Conservation (phyloP, 2,797 vertebrate genomes). For the Phalanger gymnotis region DNA sequence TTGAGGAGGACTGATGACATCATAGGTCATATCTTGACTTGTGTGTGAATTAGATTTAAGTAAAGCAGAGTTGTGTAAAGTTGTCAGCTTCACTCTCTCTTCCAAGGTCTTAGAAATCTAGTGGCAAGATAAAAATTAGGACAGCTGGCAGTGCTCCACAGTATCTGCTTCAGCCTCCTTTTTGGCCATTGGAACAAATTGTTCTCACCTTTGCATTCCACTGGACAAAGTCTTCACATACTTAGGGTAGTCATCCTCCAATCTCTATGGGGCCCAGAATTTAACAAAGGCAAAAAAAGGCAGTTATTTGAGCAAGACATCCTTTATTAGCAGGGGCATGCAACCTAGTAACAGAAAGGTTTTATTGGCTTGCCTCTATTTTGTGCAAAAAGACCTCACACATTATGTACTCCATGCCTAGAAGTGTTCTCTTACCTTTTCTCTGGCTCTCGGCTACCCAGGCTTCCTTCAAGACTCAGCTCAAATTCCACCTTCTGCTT, state of each 20-base stretch:
- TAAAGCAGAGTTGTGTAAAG: too few relatives aligned
- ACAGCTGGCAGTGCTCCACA: too few relatives aligned
- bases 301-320: background rate
- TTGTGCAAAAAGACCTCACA: background rate
- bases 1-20: too few relatives aligned
- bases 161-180: too few relatives aligned
- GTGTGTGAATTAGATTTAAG: too few relatives aligned
- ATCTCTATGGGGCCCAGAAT: background rate
- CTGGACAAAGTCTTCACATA: background rate
- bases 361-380: background rate
- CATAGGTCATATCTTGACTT: too few relatives aligned
- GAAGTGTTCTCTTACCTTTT: background rate
- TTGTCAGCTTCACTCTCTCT: too few relatives aligned
- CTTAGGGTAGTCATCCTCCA: background rate
- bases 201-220: background rate
- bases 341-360: background rate
- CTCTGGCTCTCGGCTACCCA: background rate
- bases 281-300: background rate
- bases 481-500: background rate
- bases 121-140: too few relatives aligned
- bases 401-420: background rate
- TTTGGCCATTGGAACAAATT: too few relatives aligned
- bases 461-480: background rate
- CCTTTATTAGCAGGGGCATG: background rate
- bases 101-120: too few relatives aligned